Evolutionary conservation across 2,113 vertebrate species (phyloP), one percentile per base, ranked within the genome.

Genomic region (Salminus brasiliensis): DNA sequence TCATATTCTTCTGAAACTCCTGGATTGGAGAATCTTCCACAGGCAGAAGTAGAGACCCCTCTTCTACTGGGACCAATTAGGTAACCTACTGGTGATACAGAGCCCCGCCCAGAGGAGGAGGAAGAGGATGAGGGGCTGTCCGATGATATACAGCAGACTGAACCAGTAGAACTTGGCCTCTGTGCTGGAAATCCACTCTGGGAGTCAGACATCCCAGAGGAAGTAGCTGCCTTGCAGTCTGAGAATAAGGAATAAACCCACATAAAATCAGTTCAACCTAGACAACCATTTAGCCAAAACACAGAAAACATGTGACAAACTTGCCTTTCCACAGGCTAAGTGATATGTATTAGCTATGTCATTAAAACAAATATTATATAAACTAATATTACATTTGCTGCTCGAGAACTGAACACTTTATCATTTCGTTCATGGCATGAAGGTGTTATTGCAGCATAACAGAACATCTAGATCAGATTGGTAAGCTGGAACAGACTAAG

Each of bases 61-160:
- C 78, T 85, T 36, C 65, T 78, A 71, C 83, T 87, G 7, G 85
- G 86, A 9, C 82, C 84, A 62, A 88, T 86, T 29, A 84, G 41
- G 60, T 89, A 92, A 13, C 86, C 83, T 47, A 84, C 72, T 5
- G 89, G 84, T 45, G 91, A 89, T 66, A 91, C 49, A 25, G 92
- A 92, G 11, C 89, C 91, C 25, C 89, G 87, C 2, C 90, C 93
- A 10, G 93, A 83, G 10, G 81, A 85, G 7, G 69, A 93, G 10
- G 92, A 94, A 23, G 90, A 92, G 9, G 93, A 94, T 3, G 92
- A 92, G 0, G 89, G n/a, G n/a, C n/a, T n/a, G n/a, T n/a, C n/a
- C n/a, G n/a, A n/a, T n/a, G n/a, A n/a, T n/a, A n/a, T 88, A 39
- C 84, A 92, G 82, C 92, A 92, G 52, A 88, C 83, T 53, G 91